Evolutionary conservation across 2,113 vertebrate species (phyloP).

Genomic region (Ptychochromis oligacanthus): DNA sequence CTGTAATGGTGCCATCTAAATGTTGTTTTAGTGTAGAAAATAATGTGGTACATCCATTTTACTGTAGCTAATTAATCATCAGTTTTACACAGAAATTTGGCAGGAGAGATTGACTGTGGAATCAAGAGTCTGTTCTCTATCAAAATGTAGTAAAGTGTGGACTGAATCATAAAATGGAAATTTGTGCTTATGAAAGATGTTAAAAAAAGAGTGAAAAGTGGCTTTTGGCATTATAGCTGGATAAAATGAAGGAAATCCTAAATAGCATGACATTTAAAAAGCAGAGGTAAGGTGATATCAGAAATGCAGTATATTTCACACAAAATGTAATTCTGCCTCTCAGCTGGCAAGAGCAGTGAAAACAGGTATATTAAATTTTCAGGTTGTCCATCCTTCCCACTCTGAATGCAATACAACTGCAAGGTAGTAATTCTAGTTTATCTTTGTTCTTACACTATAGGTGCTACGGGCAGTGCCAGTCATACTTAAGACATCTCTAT

Average conservation of each 20-base stretch:
- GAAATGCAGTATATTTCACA: background rate
- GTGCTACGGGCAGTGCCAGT: background rate
- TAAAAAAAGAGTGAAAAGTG: background rate
- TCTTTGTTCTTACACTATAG: background rate
- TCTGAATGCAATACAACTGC: background rate
- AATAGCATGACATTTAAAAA: slow-evolving; percentile 30
- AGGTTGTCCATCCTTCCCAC: background rate
- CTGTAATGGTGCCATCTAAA: background rate
- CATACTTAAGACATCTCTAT: background rate
- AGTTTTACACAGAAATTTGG: background rate
- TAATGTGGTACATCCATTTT: background rate
- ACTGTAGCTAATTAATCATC: slow-evolving; percentile 1
- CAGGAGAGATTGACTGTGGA: fast-evolving
- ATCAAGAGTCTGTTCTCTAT: background rate
- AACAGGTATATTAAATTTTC: fast-evolving
- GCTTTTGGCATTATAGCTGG: background rate
- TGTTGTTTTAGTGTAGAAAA: background rate
- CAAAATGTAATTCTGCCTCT: background rate
- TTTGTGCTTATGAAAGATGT: background rate
- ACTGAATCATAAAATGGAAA: background rate
- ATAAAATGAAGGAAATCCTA: background rate
- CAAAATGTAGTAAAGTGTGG: background rate
- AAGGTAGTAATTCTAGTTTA: background rate
- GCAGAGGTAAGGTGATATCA: background rate
- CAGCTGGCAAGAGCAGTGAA: background rate